phyloP scores from a whole-genome alignment of 1,140 invertebrate genomes.

The Monochamus saltuarius region DNA sequence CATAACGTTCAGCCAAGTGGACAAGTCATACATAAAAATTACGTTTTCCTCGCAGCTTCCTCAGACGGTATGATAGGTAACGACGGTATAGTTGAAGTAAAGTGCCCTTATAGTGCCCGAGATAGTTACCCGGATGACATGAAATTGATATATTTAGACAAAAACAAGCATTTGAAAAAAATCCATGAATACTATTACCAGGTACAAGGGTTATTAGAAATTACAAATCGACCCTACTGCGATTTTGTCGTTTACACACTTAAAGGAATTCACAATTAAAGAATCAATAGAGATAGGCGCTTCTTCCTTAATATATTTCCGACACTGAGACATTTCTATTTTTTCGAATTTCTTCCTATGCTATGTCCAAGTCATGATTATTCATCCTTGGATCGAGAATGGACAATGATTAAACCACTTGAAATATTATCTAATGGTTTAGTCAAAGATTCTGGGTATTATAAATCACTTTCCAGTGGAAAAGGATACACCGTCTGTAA shows the following conservation, averaged over 20 bases:
- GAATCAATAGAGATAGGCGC: background rate
- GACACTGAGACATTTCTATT: too few species aligned
- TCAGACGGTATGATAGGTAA: slow-evolving; percentile 51
- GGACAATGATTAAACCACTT: too few species aligned
- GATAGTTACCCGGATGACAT: slow-evolving; percentile 12
- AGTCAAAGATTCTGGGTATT: too few species aligned
- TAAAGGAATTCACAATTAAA: background rate
- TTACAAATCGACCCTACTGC: slow-evolving; percentile 17
- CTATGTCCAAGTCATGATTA: too few species aligned
- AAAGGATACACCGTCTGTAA: too few species aligned
- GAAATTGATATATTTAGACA: slow-evolving; percentile 16
- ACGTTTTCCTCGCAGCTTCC: slow-evolving; percentile 45
- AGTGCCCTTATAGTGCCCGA: slow-evolving; percentile 14
- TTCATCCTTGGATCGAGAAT: too few species aligned
- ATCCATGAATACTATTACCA: slow-evolving; percentile 32
- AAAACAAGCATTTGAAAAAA: slow-evolving; percentile 14
- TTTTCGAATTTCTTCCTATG: too few species aligned
- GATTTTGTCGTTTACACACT: slow-evolving; percentile 15
- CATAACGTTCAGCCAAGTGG: slow-evolving; percentile 46
- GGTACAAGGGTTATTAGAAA: slow-evolving; percentile 32
- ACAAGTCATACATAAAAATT: slow-evolving; percentile 46
- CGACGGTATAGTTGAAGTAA: slow-evolving; percentile 30
- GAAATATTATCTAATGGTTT: too few species aligned
- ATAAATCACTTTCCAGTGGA: too few species aligned
- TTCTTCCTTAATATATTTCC: too few species aligned